Evolutionary conservation across 2,113 vertebrate species (phyloP).

Genomic region (Burhinus oedicnemus): DNA sequence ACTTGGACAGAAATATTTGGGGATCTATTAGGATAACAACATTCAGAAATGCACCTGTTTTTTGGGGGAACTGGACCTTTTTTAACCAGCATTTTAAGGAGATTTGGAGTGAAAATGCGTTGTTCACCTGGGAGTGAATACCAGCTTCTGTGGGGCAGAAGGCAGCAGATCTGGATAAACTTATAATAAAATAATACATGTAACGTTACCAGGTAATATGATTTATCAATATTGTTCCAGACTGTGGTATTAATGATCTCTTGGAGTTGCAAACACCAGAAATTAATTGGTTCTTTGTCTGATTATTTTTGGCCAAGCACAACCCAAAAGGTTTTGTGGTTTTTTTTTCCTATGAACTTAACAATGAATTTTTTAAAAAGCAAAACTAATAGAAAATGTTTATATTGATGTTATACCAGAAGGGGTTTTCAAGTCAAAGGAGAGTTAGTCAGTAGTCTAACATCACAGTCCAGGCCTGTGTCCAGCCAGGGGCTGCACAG

Average conservation of each 20-base stretch:
- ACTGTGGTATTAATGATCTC: neutral
- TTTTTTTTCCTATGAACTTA: neutral
- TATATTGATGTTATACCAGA: neutral
- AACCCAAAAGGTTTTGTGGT: neutral
- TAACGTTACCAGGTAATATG: neutral
- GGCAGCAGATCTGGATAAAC: neutral
- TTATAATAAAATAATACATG: neutral
- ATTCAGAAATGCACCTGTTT: neutral
- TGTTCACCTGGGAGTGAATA: neutral
- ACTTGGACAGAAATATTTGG: neutral
- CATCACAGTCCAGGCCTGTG: neutral
- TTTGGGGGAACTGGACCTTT: neutral
- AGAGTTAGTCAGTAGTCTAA: neutral
- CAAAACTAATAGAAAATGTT: neutral
- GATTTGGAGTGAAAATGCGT: fast-evolving
- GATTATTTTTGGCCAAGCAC: neutral
- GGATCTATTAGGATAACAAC: neutral
- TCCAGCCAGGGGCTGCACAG: neutral
- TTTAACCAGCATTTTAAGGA: neutral
- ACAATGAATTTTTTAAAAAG: neutral
- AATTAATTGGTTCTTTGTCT: neutral
- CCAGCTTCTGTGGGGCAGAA: neutral
- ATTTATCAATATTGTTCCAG: neutral
- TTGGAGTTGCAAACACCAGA: neutral
- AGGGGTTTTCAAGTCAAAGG: neutral